Evolutionary conservation across 2,113 vertebrate species (phyloP).

Genomic region (Mustelus asterias): DNA sequence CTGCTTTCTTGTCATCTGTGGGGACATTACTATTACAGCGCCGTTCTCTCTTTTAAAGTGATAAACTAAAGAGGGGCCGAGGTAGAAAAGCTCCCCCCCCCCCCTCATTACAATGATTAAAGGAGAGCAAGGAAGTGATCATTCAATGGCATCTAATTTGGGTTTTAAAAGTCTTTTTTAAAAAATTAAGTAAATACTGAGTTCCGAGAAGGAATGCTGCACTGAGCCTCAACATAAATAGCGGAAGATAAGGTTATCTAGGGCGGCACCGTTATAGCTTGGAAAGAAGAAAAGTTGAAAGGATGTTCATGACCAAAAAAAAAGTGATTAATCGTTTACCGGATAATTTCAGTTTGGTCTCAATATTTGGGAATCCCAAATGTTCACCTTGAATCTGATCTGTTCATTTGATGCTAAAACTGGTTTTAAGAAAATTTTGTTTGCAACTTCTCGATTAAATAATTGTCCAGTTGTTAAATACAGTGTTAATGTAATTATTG

Average conservation of each 20-base stretch:
- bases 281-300: not conserved
- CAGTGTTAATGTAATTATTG: not conserved
- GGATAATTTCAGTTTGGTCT: not conserved
- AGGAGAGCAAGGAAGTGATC: not conserved
- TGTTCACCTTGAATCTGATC: not conserved
- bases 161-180: not conserved
- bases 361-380: too few relatives aligned
- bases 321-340: not conserved
- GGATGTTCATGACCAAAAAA: not conserved
- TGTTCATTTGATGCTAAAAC: not conserved
- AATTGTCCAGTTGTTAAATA: not conserved
- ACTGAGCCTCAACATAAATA: not conserved
- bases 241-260: not conserved
- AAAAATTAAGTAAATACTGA: not conserved
- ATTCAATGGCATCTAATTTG: not conserved
- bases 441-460: not conserved
- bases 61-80: too few relatives aligned
- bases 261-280: not conserved
- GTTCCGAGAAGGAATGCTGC: not conserved
- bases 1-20: not conserved
- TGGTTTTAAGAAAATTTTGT: not conserved
- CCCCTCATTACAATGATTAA: not conserved
- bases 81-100: not conserved
- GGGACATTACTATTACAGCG: not conserved
- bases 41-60: not conserved